phyloP scores from a whole-genome alignment of 2,888 invertebrate species.

The Nomada goodeniana region DNA sequence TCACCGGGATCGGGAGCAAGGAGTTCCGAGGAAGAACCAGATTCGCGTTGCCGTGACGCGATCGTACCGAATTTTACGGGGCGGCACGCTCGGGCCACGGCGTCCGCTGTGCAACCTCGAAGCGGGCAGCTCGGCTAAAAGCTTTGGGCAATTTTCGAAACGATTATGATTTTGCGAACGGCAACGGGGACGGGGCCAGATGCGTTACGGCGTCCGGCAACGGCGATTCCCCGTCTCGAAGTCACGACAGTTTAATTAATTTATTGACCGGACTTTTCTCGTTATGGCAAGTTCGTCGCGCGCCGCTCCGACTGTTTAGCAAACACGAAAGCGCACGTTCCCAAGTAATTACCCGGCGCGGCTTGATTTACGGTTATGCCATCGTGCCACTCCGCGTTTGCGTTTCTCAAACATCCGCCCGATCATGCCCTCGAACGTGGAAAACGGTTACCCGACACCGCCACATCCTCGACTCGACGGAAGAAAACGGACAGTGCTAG shows the following conservation, averaged over 20 bases:
- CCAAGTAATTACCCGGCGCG: constrained; percentile 43
- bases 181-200: constrained; percentile 51
- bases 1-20: background rate
- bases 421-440: constrained; percentile 18
- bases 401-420: constrained; percentile 44
- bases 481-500: background rate
- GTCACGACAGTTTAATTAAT: constrained; percentile 64
- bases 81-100: constrained; percentile 13
- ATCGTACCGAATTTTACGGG: constrained; percentile 60
- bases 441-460: constrained; percentile 27
- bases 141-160: constrained; percentile 66
- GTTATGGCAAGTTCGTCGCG: constrained; percentile 49
- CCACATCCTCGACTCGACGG: background rate
- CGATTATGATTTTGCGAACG: constrained; percentile 61
- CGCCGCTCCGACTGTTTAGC: constrained; percentile 42
- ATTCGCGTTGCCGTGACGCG: constrained; percentile 33
- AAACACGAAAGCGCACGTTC: constrained; percentile 61
- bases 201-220: constrained; percentile 29
- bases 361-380: constrained; percentile 54
- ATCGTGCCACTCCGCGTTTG: constrained; percentile 10
- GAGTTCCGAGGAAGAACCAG: constrained; percentile 3
- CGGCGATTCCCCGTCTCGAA: constrained; percentile 35
- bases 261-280: constrained; percentile 60
- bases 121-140: constrained; percentile 59
- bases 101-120: constrained; percentile 43